Percentiles rank a stretch among this genome's conserved stretches.
Conservation (phyloP, 2,797 vertebrate species). For the Lagodon rhomboides region DNA sequence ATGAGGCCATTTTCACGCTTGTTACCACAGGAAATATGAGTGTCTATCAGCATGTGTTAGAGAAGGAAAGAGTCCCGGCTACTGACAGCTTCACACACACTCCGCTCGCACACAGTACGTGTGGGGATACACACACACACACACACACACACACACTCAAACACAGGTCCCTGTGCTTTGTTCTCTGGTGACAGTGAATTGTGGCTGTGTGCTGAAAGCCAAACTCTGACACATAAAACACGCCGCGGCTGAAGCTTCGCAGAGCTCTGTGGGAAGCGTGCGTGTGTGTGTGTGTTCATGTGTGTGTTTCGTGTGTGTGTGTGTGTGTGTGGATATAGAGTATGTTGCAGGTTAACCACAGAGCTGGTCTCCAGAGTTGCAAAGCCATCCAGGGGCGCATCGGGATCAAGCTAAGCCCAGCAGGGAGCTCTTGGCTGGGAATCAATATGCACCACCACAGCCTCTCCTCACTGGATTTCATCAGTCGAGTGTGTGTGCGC, state of each 20-base stretch:
- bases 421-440: conserved; percentile 68
- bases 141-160: conserved; percentile 7
- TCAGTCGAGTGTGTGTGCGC: conserved; percentile 30
- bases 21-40: conserved; percentile 82
- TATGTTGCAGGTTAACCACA: conserved; percentile 62
- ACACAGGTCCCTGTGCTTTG: conserved; percentile 58
- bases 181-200: conserved; percentile 69
- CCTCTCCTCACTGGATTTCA: conserved; percentile 55
- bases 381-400: conserved; percentile 63
- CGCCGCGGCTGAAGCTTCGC: conserved; percentile 42
- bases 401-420: conserved; percentile 77
- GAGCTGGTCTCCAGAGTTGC: conserved; percentile 63
- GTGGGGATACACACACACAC: conserved; percentile 2
- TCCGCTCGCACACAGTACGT: background rate
- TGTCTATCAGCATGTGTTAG: conserved; percentile 78
- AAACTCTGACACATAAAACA: conserved; percentile 68
- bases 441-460: conserved; percentile 77
- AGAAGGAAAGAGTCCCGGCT: conserved; percentile 52
- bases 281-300: conserved; percentile 32
- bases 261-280: conserved; percentile 9
- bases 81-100: conserved; percentile 55
- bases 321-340: conserved; percentile 25
- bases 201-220: conserved; percentile 57
- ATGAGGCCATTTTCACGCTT: conserved; percentile 83
- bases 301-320: conserved; percentile 30